These are phyloP conservation scores for Acleris laterana DNA, from an alignment of 2,888 invertebrate species.

Conservation along the genomic window DNA sequence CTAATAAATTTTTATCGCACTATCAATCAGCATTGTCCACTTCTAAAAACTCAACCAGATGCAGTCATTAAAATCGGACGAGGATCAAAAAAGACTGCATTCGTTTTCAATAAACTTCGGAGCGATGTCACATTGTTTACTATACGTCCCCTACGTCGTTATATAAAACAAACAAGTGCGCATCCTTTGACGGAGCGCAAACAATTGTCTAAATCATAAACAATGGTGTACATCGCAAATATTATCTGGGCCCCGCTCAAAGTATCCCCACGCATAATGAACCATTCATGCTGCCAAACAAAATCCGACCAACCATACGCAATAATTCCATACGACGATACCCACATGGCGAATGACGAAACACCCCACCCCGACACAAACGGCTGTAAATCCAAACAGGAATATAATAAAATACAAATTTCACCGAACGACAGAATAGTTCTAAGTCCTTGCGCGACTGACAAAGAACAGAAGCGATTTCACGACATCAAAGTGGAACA, in stretches of 20 bases:
- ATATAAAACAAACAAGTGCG: slow-evolving; percentile 77
- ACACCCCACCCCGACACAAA: slow-evolving; percentile 71
- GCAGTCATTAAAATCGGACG: slow-evolving; percentile 20
- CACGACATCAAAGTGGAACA: slow-evolving; percentile 84
- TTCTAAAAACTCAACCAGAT: slow-evolving; percentile 22
- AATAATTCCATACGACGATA: slow-evolving; percentile 74
- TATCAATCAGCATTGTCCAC: slow-evolving; percentile 12
- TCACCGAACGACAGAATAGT: slow-evolving; percentile 72
- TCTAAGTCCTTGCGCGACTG: slow-evolving; percentile 78
- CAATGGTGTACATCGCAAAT: slow-evolving; percentile 83
- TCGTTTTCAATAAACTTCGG: slow-evolving; percentile 38
- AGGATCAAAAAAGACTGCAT: slow-evolving; percentile 36
- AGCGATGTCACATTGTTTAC: slow-evolving; percentile 60
- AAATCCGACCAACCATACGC: slow-evolving; percentile 83
- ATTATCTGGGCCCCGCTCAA: slow-evolving; percentile 73
- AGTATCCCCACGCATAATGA: slow-evolving; percentile 81
- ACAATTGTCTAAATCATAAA: slow-evolving; percentile 84
- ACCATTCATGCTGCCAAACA: slow-evolving; percentile 83
- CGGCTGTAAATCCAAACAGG: slow-evolving; percentile 75
- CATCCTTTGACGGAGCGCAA: slow-evolving; percentile 83
- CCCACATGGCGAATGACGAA: slow-evolving; percentile 59
- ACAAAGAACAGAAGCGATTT: slow-evolving; percentile 83
- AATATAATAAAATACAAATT: slow-evolving; percentile 76
- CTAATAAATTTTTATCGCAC: slow-evolving; percentile 2
- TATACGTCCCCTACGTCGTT: slow-evolving; percentile 52